These are phyloP conservation scores for Coranthus polyacanthus DNA, from an alignment of 2,797 vertebrate genomes.

Conservation along the genomic window DNA sequence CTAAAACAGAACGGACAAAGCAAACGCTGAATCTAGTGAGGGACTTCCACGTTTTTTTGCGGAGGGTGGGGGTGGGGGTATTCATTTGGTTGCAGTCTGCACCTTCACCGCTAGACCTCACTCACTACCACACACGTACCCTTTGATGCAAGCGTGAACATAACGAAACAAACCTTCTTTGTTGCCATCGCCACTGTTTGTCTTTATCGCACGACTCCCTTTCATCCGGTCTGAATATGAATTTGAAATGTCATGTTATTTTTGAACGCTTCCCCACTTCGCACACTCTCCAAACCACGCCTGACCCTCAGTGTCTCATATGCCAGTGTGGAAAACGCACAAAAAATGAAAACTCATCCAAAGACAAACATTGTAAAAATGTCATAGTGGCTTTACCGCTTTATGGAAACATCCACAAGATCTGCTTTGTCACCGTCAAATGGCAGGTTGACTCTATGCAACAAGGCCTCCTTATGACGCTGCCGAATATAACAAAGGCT, in stretches of 20 bases:
- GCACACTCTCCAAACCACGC: slow-evolving; percentile 15
- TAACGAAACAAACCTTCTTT: slow-evolving; percentile 23
- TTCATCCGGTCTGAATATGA: slow-evolving; percentile 3
- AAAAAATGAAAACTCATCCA: background rate
- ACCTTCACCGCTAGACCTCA: too few relatives aligned
- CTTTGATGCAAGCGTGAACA: too few relatives aligned
- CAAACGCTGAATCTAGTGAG: too few relatives aligned
- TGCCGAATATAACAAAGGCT: slow-evolving; percentile 33
- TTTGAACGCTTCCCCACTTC: slow-evolving; percentile 17
- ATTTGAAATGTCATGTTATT: slow-evolving; percentile 41
- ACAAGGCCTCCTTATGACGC: slow-evolving; percentile 40
- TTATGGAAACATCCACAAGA: slow-evolving; percentile 2
- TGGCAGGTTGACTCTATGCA: slow-evolving; percentile 30
- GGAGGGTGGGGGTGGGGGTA: too few relatives aligned
- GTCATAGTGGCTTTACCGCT: too few relatives aligned
- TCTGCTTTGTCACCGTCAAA: background rate
- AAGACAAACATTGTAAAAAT: background rate
- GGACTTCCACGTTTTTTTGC: too few relatives aligned
- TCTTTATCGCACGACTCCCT: slow-evolving; percentile 13
- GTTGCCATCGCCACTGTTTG: slow-evolving; percentile 1
- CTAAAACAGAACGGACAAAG: too few relatives aligned
- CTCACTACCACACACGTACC: too few relatives aligned
- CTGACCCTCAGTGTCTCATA: background rate
- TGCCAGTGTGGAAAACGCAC: background rate
- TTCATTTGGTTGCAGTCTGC: too few relatives aligned